A percentile compares a stretch with the other conserved stretches of the same genome.
phyloP scores from a whole-genome alignment of 2,113 vertebrate species.

The Haemorhous mexicanus region DNA sequence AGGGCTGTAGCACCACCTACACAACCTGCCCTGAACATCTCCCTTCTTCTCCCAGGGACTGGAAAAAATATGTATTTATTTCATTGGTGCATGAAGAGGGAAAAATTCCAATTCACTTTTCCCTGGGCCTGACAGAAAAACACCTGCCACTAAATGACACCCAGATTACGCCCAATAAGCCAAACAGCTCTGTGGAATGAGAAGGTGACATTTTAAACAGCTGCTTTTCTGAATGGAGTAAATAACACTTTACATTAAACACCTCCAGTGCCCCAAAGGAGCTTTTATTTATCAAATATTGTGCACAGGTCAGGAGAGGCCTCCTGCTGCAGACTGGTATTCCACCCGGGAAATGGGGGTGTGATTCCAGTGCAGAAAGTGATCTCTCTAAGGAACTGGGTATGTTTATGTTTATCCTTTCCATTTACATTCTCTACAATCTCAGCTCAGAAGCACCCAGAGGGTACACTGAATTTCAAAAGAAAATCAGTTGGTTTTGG shows the following conservation, averaged over 20 bases:
- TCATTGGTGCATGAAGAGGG: background rate
- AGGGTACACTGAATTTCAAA: conserved; percentile 11
- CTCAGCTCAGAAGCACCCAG: background rate
- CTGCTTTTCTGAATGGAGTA: background rate
- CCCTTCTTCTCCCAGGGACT: background rate
- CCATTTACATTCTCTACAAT: conserved; percentile 16
- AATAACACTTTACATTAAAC: background rate
- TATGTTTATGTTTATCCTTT: conserved; percentile 9
- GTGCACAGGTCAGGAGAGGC: background rate
- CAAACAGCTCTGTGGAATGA: background rate
- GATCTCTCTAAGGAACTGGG: background rate
- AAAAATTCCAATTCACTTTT: background rate
- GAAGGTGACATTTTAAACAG: background rate
- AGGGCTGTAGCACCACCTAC: background rate
- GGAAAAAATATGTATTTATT: background rate
- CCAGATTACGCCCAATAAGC: background rate
- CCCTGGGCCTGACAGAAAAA: background rate
- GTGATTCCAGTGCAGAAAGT: background rate
- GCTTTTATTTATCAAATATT: background rate
- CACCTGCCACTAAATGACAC: background rate
- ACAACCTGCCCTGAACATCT: background rate
- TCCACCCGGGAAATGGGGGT: background rate
- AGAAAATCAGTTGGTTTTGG: background rate
- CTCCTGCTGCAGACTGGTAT: background rate
- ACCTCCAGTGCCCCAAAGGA: background rate